These are phyloP conservation scores for Patella depressa DNA, from an alignment of 2,888 invertebrate genomes.

Conservation along the genomic window DNA sequence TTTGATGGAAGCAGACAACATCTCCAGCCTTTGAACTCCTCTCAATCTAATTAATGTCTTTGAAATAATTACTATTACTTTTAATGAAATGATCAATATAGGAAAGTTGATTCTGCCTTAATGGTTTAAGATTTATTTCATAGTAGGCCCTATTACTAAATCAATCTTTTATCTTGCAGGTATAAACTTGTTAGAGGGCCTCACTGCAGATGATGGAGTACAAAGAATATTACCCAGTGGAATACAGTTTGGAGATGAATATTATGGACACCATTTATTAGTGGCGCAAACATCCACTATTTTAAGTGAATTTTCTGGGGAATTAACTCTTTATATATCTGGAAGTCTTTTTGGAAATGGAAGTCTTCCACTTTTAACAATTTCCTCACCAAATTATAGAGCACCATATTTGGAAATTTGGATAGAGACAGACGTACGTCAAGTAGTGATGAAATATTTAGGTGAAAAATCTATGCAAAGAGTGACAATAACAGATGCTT, in stretches of 20 bases:
- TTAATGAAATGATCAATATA: too few species aligned
- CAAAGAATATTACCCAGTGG: slow-evolving; percentile 43
- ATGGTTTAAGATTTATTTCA: too few species aligned
- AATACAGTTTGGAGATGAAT: slow-evolving; percentile 42
- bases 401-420: slow-evolving; percentile 53
- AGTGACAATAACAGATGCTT: slow-evolving; percentile 41
- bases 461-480: slow-evolving; percentile 58
- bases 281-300: slow-evolving; percentile 37
- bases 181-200: slow-evolving; percentile 39
- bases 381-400: slow-evolving; percentile 44
- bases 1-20: too few species aligned
- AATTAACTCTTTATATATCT: slow-evolving; percentile 43
- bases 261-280: slow-evolving; percentile 40
- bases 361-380: slow-evolving; percentile 45
- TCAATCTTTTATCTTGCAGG: slow-evolving; percentile 37
- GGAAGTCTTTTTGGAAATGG: slow-evolving; percentile 31
- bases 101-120: too few species aligned
- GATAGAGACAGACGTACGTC: slow-evolving; percentile 46
- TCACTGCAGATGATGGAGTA: slow-evolving; percentile 29
- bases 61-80: too few species aligned
- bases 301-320: slow-evolving; percentile 42
- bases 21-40: too few species aligned
- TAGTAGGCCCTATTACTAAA: background rate
- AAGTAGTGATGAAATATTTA: slow-evolving; percentile 54
- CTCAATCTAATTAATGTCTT: too few species aligned